These are phyloP conservation scores for Oreochromis grahami DNA, from an alignment of 2,797 vertebrate species.

Conservation along the genomic window DNA sequence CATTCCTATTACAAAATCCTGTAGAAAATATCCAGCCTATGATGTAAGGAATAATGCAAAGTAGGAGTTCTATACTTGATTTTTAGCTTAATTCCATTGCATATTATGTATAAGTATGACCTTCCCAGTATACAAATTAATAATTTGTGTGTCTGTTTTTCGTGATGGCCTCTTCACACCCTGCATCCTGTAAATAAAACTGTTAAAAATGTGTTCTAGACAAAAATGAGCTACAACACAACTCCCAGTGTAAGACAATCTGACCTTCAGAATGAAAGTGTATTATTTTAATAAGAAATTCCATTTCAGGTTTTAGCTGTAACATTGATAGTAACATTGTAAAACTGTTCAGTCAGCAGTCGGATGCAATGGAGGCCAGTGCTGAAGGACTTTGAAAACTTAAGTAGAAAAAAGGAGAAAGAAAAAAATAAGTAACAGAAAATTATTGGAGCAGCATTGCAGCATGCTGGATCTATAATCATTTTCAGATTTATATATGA, in stretches of 20 bases:
- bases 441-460: neutral
- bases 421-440: neutral
- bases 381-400: conserved; percentile 12
- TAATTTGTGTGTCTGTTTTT: neutral
- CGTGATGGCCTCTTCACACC: neutral
- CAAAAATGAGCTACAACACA: neutral
- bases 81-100: neutral
- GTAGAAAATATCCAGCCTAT: neutral
- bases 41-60: neutral
- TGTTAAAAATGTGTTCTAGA: neutral
- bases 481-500: neutral
- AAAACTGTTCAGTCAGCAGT: conserved; percentile 18
- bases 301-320: neutral
- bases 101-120: neutral
- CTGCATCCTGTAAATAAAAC: neutral
- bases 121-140: neutral
- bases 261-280: conserved; percentile 8
- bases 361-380: neutral
- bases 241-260: neutral
- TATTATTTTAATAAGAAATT: neutral
- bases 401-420: neutral
- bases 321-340: neutral
- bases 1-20: neutral
- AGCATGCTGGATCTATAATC: neutral
- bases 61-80: neutral